Evolutionary conservation across 2,888 invertebrate species (phyloP).

Genomic region (Drosophila acutilabella): DNA sequence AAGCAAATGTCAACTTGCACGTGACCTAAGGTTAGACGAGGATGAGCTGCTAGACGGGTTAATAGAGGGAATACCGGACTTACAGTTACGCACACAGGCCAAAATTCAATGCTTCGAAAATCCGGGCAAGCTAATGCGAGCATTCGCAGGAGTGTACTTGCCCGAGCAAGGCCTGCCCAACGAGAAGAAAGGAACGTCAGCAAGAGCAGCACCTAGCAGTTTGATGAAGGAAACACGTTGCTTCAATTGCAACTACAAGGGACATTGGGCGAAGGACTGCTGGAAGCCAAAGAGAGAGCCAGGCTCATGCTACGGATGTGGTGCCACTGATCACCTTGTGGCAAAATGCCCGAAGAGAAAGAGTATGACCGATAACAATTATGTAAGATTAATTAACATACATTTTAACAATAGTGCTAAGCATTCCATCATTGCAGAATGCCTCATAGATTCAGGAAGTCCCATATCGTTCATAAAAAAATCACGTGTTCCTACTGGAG

Average conservation of each 20-base stretch:
- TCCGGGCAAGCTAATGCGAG: neutral
- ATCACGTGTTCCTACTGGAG: neutral
- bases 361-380: neutral
- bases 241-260: conserved; percentile 30
- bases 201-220: neutral
- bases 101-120: neutral
- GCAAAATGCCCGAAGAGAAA: neutral
- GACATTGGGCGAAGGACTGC: neutral
- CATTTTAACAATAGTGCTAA: neutral
- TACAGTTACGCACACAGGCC: neutral
- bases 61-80: neutral
- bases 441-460: neutral
- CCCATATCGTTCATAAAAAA: neutral
- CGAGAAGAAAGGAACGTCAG: neutral
- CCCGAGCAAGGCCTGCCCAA: neutral
- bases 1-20: neutral
- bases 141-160: neutral
- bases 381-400: neutral
- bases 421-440: neutral
- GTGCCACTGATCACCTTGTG: neutral
- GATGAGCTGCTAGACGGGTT: neutral
- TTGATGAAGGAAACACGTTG: neutral
- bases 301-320: neutral
- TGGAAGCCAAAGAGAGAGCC: neutral
- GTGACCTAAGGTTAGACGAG: neutral